Evolutionary conservation across 2,888 invertebrate genomes (phyloP).

Genomic region (Parnassius orleans): DNA sequence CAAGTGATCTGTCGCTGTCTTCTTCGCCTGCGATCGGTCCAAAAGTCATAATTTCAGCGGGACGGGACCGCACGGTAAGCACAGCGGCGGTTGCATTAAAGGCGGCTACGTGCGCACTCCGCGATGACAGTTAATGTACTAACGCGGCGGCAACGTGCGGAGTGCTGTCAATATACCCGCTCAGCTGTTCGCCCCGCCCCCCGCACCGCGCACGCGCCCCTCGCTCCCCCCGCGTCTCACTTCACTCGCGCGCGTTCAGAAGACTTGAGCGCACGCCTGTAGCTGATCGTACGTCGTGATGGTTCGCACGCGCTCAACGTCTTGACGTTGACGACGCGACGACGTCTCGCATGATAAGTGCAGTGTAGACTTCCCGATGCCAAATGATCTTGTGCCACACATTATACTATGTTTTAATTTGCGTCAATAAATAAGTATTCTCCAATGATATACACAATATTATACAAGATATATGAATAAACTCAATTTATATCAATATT

Average conservation of each 20-base stretch:
- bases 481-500: too few relatives aligned
- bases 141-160: constrained; percentile 75
- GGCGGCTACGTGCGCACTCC: constrained; percentile 74
- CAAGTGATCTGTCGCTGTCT: constrained; percentile 70
- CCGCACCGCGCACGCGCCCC: constrained; percentile 47
- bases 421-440: too few relatives aligned
- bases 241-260: constrained; percentile 32
- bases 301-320: constrained; percentile 5
- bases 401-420: too few relatives aligned
- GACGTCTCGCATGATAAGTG: neutral
- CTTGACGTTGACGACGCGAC: neutral
- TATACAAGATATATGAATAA: too few relatives aligned
- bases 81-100: constrained; percentile 72
- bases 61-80: constrained; percentile 70
- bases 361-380: neutral
- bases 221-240: constrained; percentile 35
- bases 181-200: constrained; percentile 80
- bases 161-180: constrained; percentile 82
- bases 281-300: neutral
- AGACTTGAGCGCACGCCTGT: constrained; percentile 37
- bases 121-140: constrained; percentile 79
- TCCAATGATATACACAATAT: too few relatives aligned
- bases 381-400: too few relatives aligned
- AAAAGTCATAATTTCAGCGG: constrained; percentile 80
- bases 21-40: constrained; percentile 72